Evolutionary conservation across 2,888 invertebrate species (phyloP), one percentile per base, ranked within the genome.

Genomic region (Icerya purchasi): DNA sequence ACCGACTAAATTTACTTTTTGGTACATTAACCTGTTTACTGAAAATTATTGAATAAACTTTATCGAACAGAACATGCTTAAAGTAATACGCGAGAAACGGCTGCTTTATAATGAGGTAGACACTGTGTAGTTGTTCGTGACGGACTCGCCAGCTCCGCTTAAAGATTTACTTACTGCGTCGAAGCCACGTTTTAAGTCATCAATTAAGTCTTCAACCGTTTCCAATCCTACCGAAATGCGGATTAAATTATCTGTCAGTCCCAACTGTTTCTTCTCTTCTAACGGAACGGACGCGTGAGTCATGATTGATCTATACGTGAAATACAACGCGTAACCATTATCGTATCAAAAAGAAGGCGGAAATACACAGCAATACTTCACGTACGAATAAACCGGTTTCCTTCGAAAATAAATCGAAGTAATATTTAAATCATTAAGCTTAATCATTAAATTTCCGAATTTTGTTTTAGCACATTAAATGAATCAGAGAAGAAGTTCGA

Each of bases 201-300:
- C 75, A 55, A 93, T 78, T 57, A 97, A 76, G 73, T 97, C 96
- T 51, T 83, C 80, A 2, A 77, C 75, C 66, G 88, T 84, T 75
- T 97, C 97, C 24, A 96, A 72, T 2, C 97, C 96, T 59, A 94
- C 83, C 0, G 92, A 93, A 24, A 97, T 72, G 63, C 96, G 77
- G 57, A 97, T 78, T 19, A 96, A 75, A 49, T 83, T 80, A 68
- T 92, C 86, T 0, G 82, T 83, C 64, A 97, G 92, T 19, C 88
- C 87, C 22, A 92, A 75, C 62, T 75, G 73, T 22, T 70, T 73
- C 63, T 90, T 75, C 64, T 84, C 82, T 54, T 82, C 81, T 59
- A 76, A 78, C 0, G 92, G 86, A 23, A 96, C 84, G 0, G 89
- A 88, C 1, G 92, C 88, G 69, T 97, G 97, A 0, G 96, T 96